Evolutionary conservation across 2,797 vertebrate genomes (phyloP).

Genomic region (Cephalopachus bancanus): DNA sequence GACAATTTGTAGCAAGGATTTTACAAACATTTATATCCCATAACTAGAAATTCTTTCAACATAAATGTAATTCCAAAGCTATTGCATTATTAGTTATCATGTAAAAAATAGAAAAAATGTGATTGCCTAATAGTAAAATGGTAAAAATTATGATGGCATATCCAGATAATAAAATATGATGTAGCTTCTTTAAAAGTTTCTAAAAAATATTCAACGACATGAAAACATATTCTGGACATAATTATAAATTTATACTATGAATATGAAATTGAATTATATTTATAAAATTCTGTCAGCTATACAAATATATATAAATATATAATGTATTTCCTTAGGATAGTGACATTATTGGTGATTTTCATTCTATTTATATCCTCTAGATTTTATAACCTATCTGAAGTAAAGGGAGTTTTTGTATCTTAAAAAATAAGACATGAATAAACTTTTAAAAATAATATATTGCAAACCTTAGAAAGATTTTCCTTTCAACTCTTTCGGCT

Average conservation of each 20-base stretch:
- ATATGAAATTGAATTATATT: neutral
- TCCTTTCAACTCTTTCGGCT: neutral
- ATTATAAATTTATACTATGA: neutral
- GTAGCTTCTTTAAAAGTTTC: neutral
- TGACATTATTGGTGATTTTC: neutral
- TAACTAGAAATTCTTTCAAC: neutral
- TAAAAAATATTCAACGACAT: conserved; percentile 3
- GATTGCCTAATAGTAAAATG: neutral
- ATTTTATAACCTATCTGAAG: conserved; percentile 10
- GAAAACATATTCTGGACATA: neutral
- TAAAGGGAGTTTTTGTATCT: neutral
- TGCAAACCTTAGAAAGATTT: neutral
- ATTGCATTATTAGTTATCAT: neutral
- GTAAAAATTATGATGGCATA: neutral
- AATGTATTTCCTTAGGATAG: neutral
- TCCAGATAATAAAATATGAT: neutral
- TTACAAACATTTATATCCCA: neutral
- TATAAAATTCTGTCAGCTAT: neutral
- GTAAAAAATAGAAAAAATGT: neutral
- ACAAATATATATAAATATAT: neutral
- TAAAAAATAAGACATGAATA: conserved; percentile 28
- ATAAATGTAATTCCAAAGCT: neutral
- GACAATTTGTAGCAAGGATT: neutral
- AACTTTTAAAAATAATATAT: neutral
- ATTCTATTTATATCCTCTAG: conserved; percentile 38